A percentile compares a stretch with the other conserved stretches of the same genome.
Conservation (phyloP, 2,888 invertebrate species). For the Drosophila sordidula region DNA sequence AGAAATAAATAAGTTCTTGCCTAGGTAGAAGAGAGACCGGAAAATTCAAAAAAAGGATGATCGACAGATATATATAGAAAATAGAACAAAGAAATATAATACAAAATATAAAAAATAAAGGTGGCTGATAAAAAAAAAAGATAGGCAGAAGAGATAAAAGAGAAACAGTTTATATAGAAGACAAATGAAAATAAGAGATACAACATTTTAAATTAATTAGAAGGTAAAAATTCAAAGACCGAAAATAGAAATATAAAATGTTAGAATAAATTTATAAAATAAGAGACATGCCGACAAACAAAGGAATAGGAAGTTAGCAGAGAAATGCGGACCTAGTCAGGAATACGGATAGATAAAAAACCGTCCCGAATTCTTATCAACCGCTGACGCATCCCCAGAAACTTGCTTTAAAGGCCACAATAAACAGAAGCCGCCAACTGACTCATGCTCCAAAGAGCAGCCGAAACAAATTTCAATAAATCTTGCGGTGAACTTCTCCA, state of each 20-base stretch:
- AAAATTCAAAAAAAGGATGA: background rate
- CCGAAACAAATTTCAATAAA: slow-evolving; percentile 22
- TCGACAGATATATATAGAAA: background rate
- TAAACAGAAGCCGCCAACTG: slow-evolving; percentile 22
- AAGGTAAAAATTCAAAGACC: background rate
- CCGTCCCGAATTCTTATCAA: slow-evolving; percentile 3
- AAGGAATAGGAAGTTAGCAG: background rate
- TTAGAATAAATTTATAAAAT: background rate
- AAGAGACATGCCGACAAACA: background rate
- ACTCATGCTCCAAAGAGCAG: slow-evolving; percentile 18
- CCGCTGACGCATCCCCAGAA: slow-evolving; percentile 12
- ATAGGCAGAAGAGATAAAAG: no score
- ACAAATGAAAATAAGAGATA: background rate
- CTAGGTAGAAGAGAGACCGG: no score
- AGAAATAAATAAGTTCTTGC: background rate
- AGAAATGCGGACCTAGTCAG: background rate
- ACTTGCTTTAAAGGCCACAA: slow-evolving; percentile 9
- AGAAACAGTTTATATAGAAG: no score
- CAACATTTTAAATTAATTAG: background rate
- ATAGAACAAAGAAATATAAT: no score
- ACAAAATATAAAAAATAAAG: no score
- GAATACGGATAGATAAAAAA: background rate
- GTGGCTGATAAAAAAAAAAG: no score
- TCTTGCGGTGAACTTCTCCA: slow-evolving; percentile 6
- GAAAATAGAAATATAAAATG: background rate